Percentiles rank a stretch among this genome's conserved stretches.
Conservation (phyloP, 2,113 vertebrate species). For the Nymphicus hollandicus region DNA sequence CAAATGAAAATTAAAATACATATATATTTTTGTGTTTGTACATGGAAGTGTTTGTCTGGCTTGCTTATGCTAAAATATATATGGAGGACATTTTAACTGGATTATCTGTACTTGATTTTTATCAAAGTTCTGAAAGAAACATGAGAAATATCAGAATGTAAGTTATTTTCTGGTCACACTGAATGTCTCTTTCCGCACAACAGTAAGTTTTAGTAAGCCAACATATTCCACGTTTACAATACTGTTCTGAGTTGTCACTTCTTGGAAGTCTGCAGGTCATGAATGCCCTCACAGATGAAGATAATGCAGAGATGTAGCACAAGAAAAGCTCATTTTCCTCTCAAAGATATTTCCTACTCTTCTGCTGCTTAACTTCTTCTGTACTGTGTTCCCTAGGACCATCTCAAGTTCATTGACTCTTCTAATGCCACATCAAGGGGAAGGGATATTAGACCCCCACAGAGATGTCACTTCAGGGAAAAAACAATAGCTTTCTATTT, state of each 20-base stretch:
- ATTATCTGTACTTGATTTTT: neutral
- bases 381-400: neutral
- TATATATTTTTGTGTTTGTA: constrained; percentile 53
- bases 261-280: neutral
- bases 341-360: neutral
- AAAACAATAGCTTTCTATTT: neutral
- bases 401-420: neutral
- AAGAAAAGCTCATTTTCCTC: neutral
- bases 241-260: neutral
- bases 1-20: constrained; percentile 61
- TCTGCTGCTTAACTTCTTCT: neutral
- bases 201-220: neutral
- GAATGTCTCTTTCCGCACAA: neutral
- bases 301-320: neutral
- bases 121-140: neutral
- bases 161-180: neutral
- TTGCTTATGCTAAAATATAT: neutral
- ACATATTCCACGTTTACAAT: neutral
- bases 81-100: neutral
- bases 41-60: constrained; percentile 2
- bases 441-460: neutral
- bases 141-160: neutral
- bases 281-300: neutral
- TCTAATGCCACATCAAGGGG: neutral
- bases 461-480: neutral